Evolutionary conservation across 2,113 vertebrate species (phyloP).

Genomic region (Meles meles): DNA sequence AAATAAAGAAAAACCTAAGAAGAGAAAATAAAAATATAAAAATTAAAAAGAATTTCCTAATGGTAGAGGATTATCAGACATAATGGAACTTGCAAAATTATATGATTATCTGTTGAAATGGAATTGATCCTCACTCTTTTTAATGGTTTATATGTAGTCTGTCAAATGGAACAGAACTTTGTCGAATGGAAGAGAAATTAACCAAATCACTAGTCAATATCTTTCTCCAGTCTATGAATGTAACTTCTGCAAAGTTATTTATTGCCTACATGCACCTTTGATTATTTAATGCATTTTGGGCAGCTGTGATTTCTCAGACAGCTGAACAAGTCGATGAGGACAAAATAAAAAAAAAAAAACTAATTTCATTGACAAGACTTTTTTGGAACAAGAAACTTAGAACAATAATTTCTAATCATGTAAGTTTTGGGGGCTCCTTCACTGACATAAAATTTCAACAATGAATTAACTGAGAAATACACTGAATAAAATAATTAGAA

Average conservation of each 20-base stretch:
- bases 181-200: constrained; percentile 58
- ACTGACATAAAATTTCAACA: neutral
- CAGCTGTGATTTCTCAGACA: constrained; percentile 53
- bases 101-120: constrained; percentile 37
- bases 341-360: constrained; percentile 1
- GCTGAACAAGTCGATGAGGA: neutral
- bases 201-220: constrained; percentile 53
- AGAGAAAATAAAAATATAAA: neutral
- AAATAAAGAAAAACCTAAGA: neutral
- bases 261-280: constrained; percentile 58
- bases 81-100: neutral
- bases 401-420: neutral
- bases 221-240: constrained; percentile 23
- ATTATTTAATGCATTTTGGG: constrained; percentile 64
- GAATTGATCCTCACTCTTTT: constrained; percentile 32
- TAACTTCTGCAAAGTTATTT: constrained; percentile 64
- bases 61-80: neutral
- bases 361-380: constrained; percentile 33
- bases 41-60: neutral
- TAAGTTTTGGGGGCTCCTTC: neutral
- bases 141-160: constrained; percentile 25
- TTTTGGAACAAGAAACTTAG: constrained; percentile 10
- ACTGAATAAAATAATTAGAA: constrained; percentile 12
- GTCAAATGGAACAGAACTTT: constrained; percentile 53
- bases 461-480: neutral